Evolutionary conservation across 2,113 vertebrate species (phyloP).

Genomic region (Merops nubicus): DNA sequence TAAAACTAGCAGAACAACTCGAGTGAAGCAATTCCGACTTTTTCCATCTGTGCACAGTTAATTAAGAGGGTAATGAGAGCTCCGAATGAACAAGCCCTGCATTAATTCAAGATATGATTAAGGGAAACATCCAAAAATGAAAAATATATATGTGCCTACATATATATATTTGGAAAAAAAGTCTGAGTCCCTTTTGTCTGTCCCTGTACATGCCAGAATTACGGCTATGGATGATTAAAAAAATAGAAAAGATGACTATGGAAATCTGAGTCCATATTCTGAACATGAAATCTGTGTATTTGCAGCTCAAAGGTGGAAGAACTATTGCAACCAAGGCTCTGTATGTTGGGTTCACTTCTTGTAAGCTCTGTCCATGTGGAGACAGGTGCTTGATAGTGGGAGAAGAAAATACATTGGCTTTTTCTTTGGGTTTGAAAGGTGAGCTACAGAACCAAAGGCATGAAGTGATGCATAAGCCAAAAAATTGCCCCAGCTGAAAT

Average conservation of each 20-base stretch:
- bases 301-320: neutral
- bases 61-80: conserved; percentile 88
- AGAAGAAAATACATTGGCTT: neutral
- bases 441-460: neutral
- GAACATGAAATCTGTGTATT: neutral
- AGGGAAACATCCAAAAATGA: conserved; percentile 74
- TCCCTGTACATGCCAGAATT: neutral
- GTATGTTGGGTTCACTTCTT: neutral
- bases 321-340: neutral
- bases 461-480: neutral
- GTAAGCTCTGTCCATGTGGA: neutral
- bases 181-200: conserved; percentile 12
- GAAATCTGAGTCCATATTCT: neutral
- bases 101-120: conserved; percentile 87
- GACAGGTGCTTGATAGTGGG: neutral
- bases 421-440: neutral
- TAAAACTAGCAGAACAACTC: conserved; percentile 84
- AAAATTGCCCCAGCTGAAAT: neutral
- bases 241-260: neutral
- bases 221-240: neutral
- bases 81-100: conserved; percentile 80
- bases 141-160: neutral
- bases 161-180: neutral
- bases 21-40: conserved; percentile 84
- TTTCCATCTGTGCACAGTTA: conserved; percentile 87